Evolutionary conservation across 2,113 vertebrate genomes (phyloP), one percentile per base, ranked within the genome.

Genomic region (Acanthisitta chloris): DNA sequence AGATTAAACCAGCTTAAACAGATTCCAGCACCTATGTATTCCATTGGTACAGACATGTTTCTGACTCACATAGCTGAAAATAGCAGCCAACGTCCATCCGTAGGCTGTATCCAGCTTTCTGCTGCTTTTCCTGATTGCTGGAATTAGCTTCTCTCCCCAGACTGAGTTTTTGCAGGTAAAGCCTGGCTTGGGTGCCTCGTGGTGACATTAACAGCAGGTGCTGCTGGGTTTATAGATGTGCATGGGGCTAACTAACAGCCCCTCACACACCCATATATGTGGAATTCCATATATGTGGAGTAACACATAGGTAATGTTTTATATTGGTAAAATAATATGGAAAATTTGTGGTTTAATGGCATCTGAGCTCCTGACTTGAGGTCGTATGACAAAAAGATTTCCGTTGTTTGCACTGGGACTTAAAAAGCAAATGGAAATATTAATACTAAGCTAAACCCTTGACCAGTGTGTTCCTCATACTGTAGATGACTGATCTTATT

Each of bases 191-290:
- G 46, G 40, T 15, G 43, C 40, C 24, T 26, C 1, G 8, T 8
- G 65, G 49, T 55, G 17, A 26, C 61, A 16, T 54, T 58, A 58
- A 61, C 40, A 17, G n/a, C 1, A 21, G 64, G 45, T 80, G 15
- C 45, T 73, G 72, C 33, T 89, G 86, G 57, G 8, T 91, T 87
- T 70, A 5, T 70, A 65, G 88, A 83, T 70, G 77, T 91, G 86
- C 4, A 0, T 13, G 3, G 84, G 51, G 31, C 55, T 52, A 76
- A 20, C n/a, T 83, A 52, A 70, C 67, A 77, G 33, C 51, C 29
- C 40, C 4, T 10, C 31, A 20, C 62, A 88, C 28, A 38, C 78
- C 45, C 45, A 24, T 51, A 16, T 9, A 51, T 12, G 11, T 62
- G 46, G 40, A 54, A 46, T 82, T 82, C 62, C 31, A 16, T 48